A percentile compares a stretch with the other conserved stretches of the same genome.
These are phyloP conservation scores for Prochilodus magdalenae DNA, from an alignment of 2,113 vertebrate species.

Conservation along the genomic window DNA sequence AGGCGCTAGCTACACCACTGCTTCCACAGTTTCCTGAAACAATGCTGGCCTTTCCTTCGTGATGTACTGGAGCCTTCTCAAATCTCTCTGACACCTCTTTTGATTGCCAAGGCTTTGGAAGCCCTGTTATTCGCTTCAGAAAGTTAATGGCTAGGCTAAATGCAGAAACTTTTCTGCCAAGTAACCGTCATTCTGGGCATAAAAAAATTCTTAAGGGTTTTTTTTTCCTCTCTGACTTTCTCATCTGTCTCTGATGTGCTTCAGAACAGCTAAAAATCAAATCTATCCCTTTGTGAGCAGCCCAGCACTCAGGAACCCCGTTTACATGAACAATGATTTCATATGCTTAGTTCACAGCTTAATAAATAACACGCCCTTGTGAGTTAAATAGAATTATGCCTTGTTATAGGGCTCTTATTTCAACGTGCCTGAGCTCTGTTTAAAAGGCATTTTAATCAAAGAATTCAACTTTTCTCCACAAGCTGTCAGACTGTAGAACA, in stretches of 20 bases:
- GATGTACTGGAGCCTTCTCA: slow-evolving; percentile 38
- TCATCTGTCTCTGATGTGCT: slow-evolving; percentile 45
- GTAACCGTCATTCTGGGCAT: slow-evolving; percentile 54
- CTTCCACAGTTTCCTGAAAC: slow-evolving; percentile 45
- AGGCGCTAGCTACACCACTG: slow-evolving; percentile 19
- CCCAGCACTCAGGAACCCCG: slow-evolving; percentile 37
- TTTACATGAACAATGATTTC: slow-evolving; percentile 59
- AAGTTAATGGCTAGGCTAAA: slow-evolving; percentile 55
- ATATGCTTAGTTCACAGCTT: slow-evolving; percentile 45
- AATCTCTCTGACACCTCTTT: slow-evolving; percentile 25
- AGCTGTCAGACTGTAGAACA: slow-evolving; percentile 9
- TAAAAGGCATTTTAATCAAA: slow-evolving; percentile 41
- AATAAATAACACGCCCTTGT: slow-evolving; percentile 58
- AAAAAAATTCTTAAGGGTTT: neutral
- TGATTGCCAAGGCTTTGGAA: slow-evolving; percentile 42
- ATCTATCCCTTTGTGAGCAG: slow-evolving; percentile 51
- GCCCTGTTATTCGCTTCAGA: slow-evolving; percentile 48
- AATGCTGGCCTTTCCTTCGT: slow-evolving; percentile 12
- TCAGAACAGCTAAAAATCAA: slow-evolving; percentile 49
- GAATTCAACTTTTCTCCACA: slow-evolving; percentile 32
- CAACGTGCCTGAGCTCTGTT: slow-evolving; percentile 28
- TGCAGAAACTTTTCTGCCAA: slow-evolving; percentile 55
- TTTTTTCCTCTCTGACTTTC: neutral
- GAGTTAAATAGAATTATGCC: slow-evolving; percentile 51
- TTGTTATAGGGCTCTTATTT: slow-evolving; percentile 39